Conservation (phyloP, 1,140 invertebrate genomes). For the Bradysia coprophila region DNA sequence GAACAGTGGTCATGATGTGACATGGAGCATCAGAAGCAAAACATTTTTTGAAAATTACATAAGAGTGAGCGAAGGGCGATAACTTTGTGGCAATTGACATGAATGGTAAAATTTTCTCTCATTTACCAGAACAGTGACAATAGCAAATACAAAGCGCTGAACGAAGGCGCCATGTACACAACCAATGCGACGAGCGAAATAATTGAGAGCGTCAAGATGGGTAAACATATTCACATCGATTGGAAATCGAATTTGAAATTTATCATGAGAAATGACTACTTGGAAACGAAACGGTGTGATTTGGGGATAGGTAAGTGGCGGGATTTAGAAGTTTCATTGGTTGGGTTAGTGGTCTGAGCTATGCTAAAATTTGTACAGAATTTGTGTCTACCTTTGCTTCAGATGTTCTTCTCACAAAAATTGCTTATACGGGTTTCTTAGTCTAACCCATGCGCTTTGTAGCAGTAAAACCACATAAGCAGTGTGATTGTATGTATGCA, state of each 20-base stretch:
- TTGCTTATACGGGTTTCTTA: too few species aligned
- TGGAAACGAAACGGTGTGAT: conserved; percentile 41
- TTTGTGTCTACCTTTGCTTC: too few species aligned
- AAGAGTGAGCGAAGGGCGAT: conserved; percentile 18
- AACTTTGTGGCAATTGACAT: not conserved
- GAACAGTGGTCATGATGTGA: conserved; percentile 33
- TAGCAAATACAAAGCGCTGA: not conserved
- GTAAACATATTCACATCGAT: conserved; percentile 57
- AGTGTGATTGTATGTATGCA: too few species aligned
- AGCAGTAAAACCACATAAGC: too few species aligned
- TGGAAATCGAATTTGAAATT: conserved; percentile 56
- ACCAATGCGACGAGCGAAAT: too few species aligned
- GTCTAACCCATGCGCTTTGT: too few species aligned
- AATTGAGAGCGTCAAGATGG: conserved; percentile 35
- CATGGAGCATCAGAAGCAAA: conserved; percentile 55
- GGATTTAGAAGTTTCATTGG: not conserved
- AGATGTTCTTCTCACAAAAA: too few species aligned
- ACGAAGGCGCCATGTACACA: not conserved
- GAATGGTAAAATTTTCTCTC: too few species aligned
- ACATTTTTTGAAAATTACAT: conserved; percentile 56
- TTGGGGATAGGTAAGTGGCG: conserved; percentile 39
- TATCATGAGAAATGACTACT: conserved; percentile 41
- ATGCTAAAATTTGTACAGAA: too few species aligned
- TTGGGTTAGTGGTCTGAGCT: too few species aligned
- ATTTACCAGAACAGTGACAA: conserved; percentile 1